Base-by-base conservation (phyloP, 1,140 invertebrate species). In the Apolygus lucorum region DNA sequence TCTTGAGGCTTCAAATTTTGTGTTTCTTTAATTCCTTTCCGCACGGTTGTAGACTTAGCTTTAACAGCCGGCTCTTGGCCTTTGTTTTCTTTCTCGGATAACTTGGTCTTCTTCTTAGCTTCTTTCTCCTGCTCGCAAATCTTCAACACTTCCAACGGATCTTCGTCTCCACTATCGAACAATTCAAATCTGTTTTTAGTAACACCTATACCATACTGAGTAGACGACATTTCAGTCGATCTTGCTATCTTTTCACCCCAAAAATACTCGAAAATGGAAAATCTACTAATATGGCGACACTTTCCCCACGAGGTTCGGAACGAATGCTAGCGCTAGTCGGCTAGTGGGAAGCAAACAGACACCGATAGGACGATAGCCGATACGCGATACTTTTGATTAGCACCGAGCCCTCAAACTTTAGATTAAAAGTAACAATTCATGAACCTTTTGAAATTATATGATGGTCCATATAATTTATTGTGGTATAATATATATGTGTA, bases 131-230 rank as follows among this genome's bases (percentile, higher is more conserved):
- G 85, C 81, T 90, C 89, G 79, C 87, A 86, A 75, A 86, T 84
- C 83, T 89, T 88, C 77, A 93, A 80, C 17, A 90, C 87, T 84
- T 95, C 92, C 78, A 93, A 84, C 73, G 91, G 91, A 85, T 96
- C 93, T 78, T 87, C 85, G 78, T 87, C 87, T 81, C 91, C 88
- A 79, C 87, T 84, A 78, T 94, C 86, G 80, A 94, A 93, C 80
- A 95, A 86, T 80, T 87, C 90, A 83, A 92, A 96, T 83, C 94
- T 90, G 84, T 97, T 97, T 52, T 65, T 71, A 76, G 87, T 87
- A 73, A 93, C 88, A 74, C 90, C 90, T 80, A 95, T 91, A 78
- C 91, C 94, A 86, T 96, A 96, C 77, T 88, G 84, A 52, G 71
- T 69, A 11, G 59, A 25, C 54, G 34, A 42, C 34, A 42, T 42